Percentiles rank a stretch among this genome's conserved stretches.
These are phyloP conservation scores for Stercorarius parasiticus DNA, from an alignment of 2,113 vertebrate genomes.

Conservation along the genomic window DNA sequence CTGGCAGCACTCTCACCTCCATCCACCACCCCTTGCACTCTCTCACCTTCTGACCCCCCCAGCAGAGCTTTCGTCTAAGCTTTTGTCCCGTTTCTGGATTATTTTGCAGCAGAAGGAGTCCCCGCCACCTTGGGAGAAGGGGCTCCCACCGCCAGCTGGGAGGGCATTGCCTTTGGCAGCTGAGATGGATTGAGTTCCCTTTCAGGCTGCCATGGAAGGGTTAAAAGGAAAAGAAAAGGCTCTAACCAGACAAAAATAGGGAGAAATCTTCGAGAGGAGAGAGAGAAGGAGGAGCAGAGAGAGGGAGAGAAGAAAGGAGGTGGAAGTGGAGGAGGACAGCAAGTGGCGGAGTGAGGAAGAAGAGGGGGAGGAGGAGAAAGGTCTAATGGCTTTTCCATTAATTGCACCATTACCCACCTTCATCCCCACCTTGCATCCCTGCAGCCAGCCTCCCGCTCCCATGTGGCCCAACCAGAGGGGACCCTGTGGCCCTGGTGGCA, in stretches of 20 bases:
- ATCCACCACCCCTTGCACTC: neutral
- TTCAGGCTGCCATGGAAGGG: conserved; percentile 1
- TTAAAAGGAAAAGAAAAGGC: conserved; percentile 59
- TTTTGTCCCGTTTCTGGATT: neutral
- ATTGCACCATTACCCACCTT: conserved; percentile 75
- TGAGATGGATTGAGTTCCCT: neutral
- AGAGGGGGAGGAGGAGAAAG: conserved; percentile 65
- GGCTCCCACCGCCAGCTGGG: fast-evolving
- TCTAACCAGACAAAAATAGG: conserved; percentile 63
- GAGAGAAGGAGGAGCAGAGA: conserved; percentile 53
- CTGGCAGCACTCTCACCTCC: neutral
- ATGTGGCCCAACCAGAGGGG: neutral
- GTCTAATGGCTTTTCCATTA: conserved; percentile 78
- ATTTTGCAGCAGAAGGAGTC: neutral
- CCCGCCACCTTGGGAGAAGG: fast-evolving
- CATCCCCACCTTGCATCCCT: conserved; percentile 43
- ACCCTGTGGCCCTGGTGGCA: neutral
- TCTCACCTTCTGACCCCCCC: neutral
- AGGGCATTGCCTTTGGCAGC: neutral
- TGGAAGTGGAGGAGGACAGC: conserved; percentile 62
- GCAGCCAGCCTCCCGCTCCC: neutral
- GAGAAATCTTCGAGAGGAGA: conserved; percentile 63
- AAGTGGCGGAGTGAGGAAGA: conserved; percentile 62
- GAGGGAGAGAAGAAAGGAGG: conserved; percentile 63
- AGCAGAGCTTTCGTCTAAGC: neutral